Evolutionary conservation across 2,113 vertebrate species (phyloP), one percentile per base, ranked within the genome.

Genomic region (Mustela nigripes): DNA sequence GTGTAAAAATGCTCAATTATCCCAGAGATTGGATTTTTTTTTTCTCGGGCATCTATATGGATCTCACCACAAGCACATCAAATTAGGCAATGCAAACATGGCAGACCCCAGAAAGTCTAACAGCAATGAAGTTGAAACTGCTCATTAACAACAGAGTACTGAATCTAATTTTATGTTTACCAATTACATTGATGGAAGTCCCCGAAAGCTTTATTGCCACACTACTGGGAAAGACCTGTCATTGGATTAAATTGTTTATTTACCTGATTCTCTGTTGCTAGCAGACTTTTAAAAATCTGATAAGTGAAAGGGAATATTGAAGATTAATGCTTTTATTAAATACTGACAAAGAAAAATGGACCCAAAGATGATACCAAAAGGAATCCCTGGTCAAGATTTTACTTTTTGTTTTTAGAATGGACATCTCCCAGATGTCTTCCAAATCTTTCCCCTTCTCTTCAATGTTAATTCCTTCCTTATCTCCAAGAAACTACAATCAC

Each of bases 151-250:
- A 50, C 67, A 91, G 80, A 79, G 53, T 10, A 69, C 33, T 53
- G 33, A 96, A 73, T 88, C 80, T 85, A 91, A 94, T 79, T 96
- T 95, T 88, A 50, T 89, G 82, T 82, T 98, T 97, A 76, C 39
- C 65, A 96, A 87, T 95, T 86, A 82, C 5, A 60, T 28, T 71
- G 71, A 42, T 53, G 83, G 31, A 80, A 45, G 50, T 21, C 24
- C 1, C 45, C 78, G 50, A 83, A 87, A 78, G 76, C 11, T 82
- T 96, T 18, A 7, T 11, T 18, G 36, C 22, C 4, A 39, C 1
- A 21, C 0, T 81, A 48, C 0, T 69, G 71, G 0, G 2, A 74
- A 95, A 88, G n/a, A 63, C 0, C 8, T 96, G 28, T 39, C 36
- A 73, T 9, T 82, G 67, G 11, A 91, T 69, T 92, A 65, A 88